phyloP scores from a whole-genome alignment of 2,888 invertebrate genomes.

The Dione vanillae region DNA sequence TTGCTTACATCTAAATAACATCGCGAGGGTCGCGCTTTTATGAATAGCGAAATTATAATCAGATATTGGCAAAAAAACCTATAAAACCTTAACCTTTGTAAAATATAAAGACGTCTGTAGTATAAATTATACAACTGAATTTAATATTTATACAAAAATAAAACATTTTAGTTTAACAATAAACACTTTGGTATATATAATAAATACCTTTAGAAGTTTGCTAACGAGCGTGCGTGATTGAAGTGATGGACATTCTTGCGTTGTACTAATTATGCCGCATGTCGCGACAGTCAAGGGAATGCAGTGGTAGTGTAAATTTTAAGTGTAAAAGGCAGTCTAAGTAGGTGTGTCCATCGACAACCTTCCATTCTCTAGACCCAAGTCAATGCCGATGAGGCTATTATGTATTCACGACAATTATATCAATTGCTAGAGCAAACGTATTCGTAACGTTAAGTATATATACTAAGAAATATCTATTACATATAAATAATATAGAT shows the following conservation, averaged over 20 bases:
- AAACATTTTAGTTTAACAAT: background rate
- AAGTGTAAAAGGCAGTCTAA: constrained; percentile 59
- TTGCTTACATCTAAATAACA: constrained; percentile 68
- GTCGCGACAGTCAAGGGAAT: constrained; percentile 66
- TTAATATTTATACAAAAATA: background rate
- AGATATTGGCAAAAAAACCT: constrained; percentile 26
- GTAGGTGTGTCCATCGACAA: constrained; percentile 76
- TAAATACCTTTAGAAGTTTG: background rate
- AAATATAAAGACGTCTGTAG: too few relatives aligned
- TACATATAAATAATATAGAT: background rate
- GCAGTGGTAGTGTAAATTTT: constrained; percentile 66
- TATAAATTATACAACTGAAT: too few relatives aligned
- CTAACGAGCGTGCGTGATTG: constrained; percentile 13
- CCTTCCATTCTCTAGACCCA: constrained; percentile 76
- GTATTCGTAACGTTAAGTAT: constrained; percentile 14
- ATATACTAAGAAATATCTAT: constrained; percentile 1
- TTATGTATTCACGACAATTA: constrained; percentile 65
- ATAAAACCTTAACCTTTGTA: background rate
- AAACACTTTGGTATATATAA: constrained; percentile 17
- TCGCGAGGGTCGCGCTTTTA: constrained; percentile 51
- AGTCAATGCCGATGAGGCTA: constrained; percentile 74
- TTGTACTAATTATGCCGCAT: constrained; percentile 61
- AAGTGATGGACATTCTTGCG: constrained; percentile 48
- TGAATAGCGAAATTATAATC: constrained; percentile 42
- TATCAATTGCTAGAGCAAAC: constrained; percentile 43